A percentile compares a stretch with the other conserved stretches of the same genome.
phyloP scores from a whole-genome alignment of 1,140 invertebrate genomes.

The Whitmania pigra region DNA sequence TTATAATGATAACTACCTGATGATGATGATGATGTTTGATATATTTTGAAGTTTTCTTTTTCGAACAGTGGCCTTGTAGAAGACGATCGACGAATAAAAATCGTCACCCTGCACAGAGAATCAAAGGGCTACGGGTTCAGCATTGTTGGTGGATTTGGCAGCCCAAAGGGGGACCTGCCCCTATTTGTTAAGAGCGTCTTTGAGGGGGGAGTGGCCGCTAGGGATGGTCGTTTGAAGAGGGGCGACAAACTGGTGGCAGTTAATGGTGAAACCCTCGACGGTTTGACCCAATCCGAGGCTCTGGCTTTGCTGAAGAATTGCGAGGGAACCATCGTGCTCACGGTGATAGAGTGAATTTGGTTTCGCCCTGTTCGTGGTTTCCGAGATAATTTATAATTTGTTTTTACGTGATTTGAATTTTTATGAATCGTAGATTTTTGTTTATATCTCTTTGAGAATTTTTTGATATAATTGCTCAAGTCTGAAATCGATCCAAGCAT shows the following conservation, averaged over 20 bases:
- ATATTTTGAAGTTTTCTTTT: too few relatives aligned
- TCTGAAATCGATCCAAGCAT: too few relatives aligned
- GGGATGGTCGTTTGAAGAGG: conserved; percentile 51
- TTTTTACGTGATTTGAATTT: too few relatives aligned
- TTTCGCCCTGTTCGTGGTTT: too few relatives aligned
- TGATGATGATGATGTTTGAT: too few relatives aligned
- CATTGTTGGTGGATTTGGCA: conserved; percentile 64
- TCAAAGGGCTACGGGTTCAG: conserved; percentile 63
- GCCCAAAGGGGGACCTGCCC: conserved; percentile 61
- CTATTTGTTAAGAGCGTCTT: conserved; percentile 74
- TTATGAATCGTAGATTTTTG: too few relatives aligned
- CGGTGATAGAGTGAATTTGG: conserved; percentile 34
- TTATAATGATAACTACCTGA: too few relatives aligned
- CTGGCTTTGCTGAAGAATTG: conserved; percentile 51
- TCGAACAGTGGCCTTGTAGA: neutral
- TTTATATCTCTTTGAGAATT: too few relatives aligned
- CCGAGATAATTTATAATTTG: too few relatives aligned
- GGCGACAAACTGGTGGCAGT: conserved; percentile 52
- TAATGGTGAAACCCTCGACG: conserved; percentile 47
- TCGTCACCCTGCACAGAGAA: conserved; percentile 50
- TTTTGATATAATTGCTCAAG: too few relatives aligned
- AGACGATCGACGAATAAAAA: neutral
- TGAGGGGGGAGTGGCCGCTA: conserved; percentile 58
- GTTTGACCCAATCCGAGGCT: conserved; percentile 51
- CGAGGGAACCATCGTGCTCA: conserved; percentile 47